phyloP scores from a whole-genome alignment of 1,140 invertebrate species.

The Bombus sylvicola region DNA sequence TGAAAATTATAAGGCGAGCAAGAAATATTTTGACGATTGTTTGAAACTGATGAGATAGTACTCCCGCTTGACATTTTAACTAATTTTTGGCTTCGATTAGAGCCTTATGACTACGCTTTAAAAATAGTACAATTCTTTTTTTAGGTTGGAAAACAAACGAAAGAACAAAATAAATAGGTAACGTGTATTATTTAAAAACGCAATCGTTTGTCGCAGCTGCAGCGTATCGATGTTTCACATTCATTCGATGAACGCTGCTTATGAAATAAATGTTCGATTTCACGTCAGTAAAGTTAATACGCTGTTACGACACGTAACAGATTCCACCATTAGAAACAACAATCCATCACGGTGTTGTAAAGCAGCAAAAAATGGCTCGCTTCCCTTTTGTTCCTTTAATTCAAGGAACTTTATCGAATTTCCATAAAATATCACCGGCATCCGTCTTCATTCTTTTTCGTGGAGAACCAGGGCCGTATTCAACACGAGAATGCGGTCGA shows the following conservation, averaged over 20 bases:
- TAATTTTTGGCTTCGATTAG: background rate
- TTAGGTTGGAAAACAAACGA: too few species aligned
- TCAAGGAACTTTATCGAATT: constrained; percentile 47
- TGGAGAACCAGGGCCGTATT: background rate
- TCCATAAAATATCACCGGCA: constrained; percentile 45
- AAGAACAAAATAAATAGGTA: background rate
- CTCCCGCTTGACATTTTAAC: background rate
- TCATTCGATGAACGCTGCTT: background rate
- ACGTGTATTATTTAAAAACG: background rate
- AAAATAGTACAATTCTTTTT: background rate
- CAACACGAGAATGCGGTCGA: background rate
- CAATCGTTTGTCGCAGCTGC: constrained; percentile 4
- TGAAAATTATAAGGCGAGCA: background rate
- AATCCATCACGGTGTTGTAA: constrained; percentile 22
- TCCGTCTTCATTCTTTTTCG: constrained; percentile 42
- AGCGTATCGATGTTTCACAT: background rate
- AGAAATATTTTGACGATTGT: background rate
- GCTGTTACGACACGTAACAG: constrained; percentile 22
- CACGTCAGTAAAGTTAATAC: constrained; percentile 13
- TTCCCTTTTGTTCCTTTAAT: constrained; percentile 33
- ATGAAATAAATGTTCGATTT: constrained; percentile 36
- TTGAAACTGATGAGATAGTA: background rate
- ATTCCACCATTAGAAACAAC: constrained; percentile 37
- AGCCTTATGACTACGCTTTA: background rate
- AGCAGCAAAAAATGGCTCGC: constrained; percentile 14